Base-by-base conservation (phyloP, 2,113 vertebrate genomes). In the Bucco capensis region DNA sequence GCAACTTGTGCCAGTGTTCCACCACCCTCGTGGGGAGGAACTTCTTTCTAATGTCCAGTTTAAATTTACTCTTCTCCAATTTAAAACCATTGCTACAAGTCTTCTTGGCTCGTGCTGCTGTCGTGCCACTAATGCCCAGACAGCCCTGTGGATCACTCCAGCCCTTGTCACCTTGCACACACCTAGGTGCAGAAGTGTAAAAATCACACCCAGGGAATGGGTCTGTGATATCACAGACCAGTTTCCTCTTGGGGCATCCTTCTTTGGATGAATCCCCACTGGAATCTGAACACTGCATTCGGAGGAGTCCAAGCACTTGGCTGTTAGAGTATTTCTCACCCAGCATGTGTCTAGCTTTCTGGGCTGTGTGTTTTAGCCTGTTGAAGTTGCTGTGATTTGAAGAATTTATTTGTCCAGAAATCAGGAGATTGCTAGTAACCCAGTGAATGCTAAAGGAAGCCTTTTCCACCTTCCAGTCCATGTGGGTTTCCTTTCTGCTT, bases 81-180 rank as follows among this genome's bases (percentile, higher is more conserved):
- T 30, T 51, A 19, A 28, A 51, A 51, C 27, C 50, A 30, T 9
- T 51, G 27, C 27, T 8, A 8, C n/a, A 42, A 54, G 14, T 56
- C n/a, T 14, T 70, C 4, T 42, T 80, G 50, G 49, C 40, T 83
- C 42, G 57, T 86, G 58, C 30, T 86, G n/a, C 5, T 46, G 25
- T 5, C 62, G 23, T 31, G 33, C 40, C 37, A 7, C 58, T 31
- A 12, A 35, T 60, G 25, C 12, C 27, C 5, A 5, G 28, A n/a
- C 16, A 35, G 0, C 9, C 6, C 22, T 72, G 4, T 54, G 2
- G 6, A 25, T 46, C 21, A 6, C 17, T 57, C 16, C 0, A 2
- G 53, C 82, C 44, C 49, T 86, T 0, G 0, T 73, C 19, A 60
- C 21, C 31, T 67, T 75, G 8, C 5, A 3, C 40, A 3, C 40